phyloP scores from a whole-genome alignment of 2,797 vertebrate genomes.

The Gadopsis bispinosus region DNA sequence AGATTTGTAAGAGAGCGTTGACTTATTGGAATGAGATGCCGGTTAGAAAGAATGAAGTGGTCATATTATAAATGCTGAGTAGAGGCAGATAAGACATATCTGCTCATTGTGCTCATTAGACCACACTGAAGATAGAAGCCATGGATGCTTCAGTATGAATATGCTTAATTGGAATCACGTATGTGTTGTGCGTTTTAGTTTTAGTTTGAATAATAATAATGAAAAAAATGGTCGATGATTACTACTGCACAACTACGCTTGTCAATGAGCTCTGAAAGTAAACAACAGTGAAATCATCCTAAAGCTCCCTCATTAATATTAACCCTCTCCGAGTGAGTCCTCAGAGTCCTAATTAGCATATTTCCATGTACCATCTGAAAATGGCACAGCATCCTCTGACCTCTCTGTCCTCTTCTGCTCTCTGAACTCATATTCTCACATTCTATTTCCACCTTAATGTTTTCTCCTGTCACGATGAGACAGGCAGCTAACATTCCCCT shows the following conservation, averaged over 20 bases:
- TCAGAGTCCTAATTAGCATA: constrained; percentile 75
- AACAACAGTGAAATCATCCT: constrained; percentile 63
- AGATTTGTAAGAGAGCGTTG: constrained; percentile 13
- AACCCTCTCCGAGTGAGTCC: constrained; percentile 69
- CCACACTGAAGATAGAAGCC: constrained; percentile 25
- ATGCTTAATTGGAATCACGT: constrained; percentile 55
- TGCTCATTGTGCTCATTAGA: constrained; percentile 50
- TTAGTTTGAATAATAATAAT: constrained; percentile 51
- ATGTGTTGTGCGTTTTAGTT: constrained; percentile 28
- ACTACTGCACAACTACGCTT: constrained; percentile 57
- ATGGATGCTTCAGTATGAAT: constrained; percentile 32
- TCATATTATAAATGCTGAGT: constrained; percentile 28
- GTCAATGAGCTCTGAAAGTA: constrained; percentile 68
- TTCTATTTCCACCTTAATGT: constrained; percentile 29
- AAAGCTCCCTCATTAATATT: constrained; percentile 77
- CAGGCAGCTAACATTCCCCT: constrained; percentile 97
- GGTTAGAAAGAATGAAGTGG: constrained; percentile 35
- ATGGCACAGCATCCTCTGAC: constrained; percentile 58
- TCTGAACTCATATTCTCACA: constrained; percentile 43
- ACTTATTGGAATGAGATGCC: constrained; percentile 25
- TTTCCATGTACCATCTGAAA: constrained; percentile 66
- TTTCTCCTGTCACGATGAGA: constrained; percentile 27
- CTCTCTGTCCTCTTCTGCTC: constrained; percentile 50
- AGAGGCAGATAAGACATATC: constrained; percentile 23
- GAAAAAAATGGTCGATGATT: constrained; percentile 41